A percentile compares a stretch with the other conserved stretches of the same genome.
Conservation (phyloP, 2,888 invertebrate species). For the Hecatera dysodea region DNA sequence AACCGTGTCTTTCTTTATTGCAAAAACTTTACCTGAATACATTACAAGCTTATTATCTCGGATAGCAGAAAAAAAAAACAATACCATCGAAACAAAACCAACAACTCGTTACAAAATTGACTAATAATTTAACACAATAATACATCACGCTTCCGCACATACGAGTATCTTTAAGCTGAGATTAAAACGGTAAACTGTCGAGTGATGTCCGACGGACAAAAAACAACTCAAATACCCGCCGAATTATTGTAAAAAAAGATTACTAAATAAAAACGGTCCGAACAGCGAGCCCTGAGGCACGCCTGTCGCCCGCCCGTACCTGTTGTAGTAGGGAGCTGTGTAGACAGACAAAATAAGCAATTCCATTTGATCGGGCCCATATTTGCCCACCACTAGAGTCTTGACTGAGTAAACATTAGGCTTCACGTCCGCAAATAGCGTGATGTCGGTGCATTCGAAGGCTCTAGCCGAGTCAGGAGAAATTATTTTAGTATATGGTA, state of each 20-base stretch:
- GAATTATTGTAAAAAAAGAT: constrained; percentile 82
- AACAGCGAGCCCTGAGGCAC: constrained; percentile 81
- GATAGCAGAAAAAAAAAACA: constrained; percentile 32
- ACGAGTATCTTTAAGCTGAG: constrained; percentile 78
- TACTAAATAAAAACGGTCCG: constrained; percentile 73
- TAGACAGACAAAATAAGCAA: constrained; percentile 91
- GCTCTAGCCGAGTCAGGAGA: constrained; percentile 76
- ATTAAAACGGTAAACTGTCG: constrained; percentile 83
- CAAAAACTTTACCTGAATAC: constrained; percentile 6
- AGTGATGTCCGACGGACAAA: constrained; percentile 79
- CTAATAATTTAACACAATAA: constrained; percentile 80
- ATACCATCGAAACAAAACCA: constrained; percentile 57
- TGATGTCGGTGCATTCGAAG: constrained; percentile 87
- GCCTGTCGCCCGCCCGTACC: constrained; percentile 83
- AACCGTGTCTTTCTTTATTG: neutral
- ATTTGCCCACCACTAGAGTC: constrained; percentile 90
- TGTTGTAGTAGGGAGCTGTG: constrained; percentile 87
- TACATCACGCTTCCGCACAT: constrained; percentile 79
- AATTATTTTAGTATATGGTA: constrained; percentile 79
- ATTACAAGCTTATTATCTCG: constrained; percentile 25
- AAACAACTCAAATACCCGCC: constrained; percentile 80
- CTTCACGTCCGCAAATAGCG: constrained; percentile 90
- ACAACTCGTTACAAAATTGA: constrained; percentile 71
- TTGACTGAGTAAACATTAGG: constrained; percentile 88
- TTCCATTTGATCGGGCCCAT: constrained; percentile 89